Conservation (phyloP, 2,797 vertebrate species). For the Eidolon dupreanum region DNA sequence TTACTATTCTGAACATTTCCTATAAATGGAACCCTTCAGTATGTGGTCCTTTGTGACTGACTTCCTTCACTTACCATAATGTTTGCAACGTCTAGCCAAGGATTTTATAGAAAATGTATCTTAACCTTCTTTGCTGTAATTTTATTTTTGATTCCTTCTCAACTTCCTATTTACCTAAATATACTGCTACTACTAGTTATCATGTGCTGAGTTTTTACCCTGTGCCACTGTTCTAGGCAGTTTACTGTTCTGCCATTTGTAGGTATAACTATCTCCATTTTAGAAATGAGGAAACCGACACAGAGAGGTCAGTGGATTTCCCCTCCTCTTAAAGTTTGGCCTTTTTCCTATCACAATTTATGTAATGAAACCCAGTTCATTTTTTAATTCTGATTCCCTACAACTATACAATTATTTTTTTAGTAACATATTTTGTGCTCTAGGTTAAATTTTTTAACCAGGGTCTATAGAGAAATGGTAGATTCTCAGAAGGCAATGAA, state of each 20-base stretch:
- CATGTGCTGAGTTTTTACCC: neutral
- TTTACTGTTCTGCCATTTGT: neutral
- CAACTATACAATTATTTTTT: neutral
- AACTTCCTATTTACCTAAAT: neutral
- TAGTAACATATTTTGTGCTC: constrained; percentile 30
- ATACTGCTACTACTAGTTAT: neutral
- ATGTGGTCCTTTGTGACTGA: neutral
- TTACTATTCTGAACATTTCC: neutral
- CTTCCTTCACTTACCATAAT: neutral
- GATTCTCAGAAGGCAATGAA: neutral
- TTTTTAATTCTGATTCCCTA: constrained; percentile 20
- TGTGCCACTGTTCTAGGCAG: neutral
- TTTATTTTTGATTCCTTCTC: neutral
- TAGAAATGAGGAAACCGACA: neutral
- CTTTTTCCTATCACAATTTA: neutral
- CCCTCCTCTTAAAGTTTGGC: neutral
- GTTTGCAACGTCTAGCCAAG: neutral
- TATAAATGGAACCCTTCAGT: neutral
- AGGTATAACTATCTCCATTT: neutral
- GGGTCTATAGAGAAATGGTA: neutral
- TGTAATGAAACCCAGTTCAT: constrained; percentile 4
- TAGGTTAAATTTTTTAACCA: neutral
- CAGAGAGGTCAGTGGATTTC: neutral
- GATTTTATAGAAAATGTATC: constrained; percentile 5
- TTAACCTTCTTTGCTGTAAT: neutral